Evolutionary conservation across 2,113 vertebrate species (phyloP), one percentile per base, ranked within the genome.

Genomic region (Sclerurus mexicanus): DNA sequence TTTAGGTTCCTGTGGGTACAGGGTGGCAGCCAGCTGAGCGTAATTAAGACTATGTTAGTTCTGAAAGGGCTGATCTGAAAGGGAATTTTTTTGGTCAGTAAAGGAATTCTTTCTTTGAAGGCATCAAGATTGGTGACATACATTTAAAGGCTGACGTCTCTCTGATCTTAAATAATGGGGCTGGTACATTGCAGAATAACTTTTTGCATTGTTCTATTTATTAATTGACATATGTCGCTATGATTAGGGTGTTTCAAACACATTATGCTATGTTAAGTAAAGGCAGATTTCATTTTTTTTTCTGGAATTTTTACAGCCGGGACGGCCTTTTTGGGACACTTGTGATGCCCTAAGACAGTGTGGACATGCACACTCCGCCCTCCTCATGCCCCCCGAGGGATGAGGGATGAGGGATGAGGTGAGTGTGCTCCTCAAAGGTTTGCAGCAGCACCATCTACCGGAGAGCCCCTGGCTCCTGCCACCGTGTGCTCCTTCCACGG

Each of bases 381-480:
- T 35, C 42, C 15, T 15, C 4, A 78, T 3, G 2, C 1, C 50
- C 8, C 47, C n/a, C 2, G 18, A 20, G 37, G 42, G 39, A 6
- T 5, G 55, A 13, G 56, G 42, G 39, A 6, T 5, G 55, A 13
- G 56, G 23, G 37, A 28, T 8, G 71, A 33, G 55, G 31, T 23
- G 37, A 2, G 31, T 0, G 50, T 1, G 46, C 4, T 60, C 25
- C 6, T 21, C 68, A 75, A 75, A 64, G 58, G 90, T 60, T 97
- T 91, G 4, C 96, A 93, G 87, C 91, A 97, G 97, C 97, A 88
- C 97, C 97, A 96, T 91, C 97, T 97, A 55, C 87, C 14, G 97
- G 97, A 21, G 39, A 92, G n/a, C 12, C 31, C 9, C 40, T 12
- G 3, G 24, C 7, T 35, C 75, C 24, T 1, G 16, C n/a, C 24